phyloP scores from a whole-genome alignment of 2,888 invertebrate genomes.

The Diaprepes abbreviatus region DNA sequence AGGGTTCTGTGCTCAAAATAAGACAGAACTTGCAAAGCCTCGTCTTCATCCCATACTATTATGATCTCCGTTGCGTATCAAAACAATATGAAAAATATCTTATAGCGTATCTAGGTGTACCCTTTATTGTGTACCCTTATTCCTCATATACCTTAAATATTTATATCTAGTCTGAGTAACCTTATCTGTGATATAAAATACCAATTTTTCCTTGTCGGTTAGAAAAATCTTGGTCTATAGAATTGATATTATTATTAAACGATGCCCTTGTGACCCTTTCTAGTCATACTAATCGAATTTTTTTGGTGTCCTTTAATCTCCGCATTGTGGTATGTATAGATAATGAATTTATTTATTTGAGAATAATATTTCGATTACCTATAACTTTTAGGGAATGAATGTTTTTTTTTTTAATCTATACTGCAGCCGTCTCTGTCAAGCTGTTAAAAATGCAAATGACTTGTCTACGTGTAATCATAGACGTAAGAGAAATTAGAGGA shows the following conservation, averaged over 20 bases:
- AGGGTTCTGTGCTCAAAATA: no score
- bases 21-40: no score
- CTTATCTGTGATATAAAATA: conserved; percentile 68
- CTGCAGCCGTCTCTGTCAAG: no score
- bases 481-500: no score
- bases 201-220: conserved; percentile 63
- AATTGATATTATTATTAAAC: conserved; percentile 23
- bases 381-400: no score
- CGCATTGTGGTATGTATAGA: no score
- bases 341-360: no score
- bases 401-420: no score
- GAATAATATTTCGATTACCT: no score
- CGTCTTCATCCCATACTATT: conserved; percentile 1
- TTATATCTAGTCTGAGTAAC: conserved; percentile 65
- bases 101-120: conserved; percentile 51
- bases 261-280: conserved; percentile 13
- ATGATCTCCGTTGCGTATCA: background rate
- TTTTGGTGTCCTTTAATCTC: background rate
- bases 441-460: no score
- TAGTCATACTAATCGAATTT: conserved; percentile 22
- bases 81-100: conserved; percentile 12
- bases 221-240: conserved; percentile 32
- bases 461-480: no score
- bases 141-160: conserved; percentile 39
- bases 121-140: conserved; percentile 51